Evolutionary conservation across 2,797 vertebrate genomes (phyloP).

Genomic region (Ispidina lecontei): DNA sequence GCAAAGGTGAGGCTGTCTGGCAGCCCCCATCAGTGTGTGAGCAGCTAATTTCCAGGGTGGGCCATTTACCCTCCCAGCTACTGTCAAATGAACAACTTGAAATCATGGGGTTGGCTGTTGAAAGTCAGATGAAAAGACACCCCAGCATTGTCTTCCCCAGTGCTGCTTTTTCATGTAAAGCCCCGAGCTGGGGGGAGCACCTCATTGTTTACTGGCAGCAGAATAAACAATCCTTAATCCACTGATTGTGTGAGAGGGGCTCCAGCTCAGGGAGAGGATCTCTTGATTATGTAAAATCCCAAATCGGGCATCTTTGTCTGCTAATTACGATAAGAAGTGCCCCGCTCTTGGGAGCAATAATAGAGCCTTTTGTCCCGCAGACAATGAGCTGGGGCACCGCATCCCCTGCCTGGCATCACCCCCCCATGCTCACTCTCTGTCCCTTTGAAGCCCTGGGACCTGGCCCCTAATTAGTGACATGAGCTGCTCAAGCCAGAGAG

Average conservation of each 20-base stretch:
- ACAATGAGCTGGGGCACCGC: background rate
- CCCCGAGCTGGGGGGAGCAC: background rate
- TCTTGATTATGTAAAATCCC: constrained; percentile 58
- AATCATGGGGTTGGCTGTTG: constrained; percentile 28
- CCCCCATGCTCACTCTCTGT: constrained; percentile 1
- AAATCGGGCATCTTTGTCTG: constrained; percentile 49
- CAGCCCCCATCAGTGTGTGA: background rate
- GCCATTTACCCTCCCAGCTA: background rate
- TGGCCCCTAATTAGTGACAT: constrained; percentile 26
- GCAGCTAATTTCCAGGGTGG: constrained; percentile 41
- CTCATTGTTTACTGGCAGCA: constrained; percentile 61
- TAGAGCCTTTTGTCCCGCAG: constrained; percentile 26
- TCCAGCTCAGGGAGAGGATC: constrained; percentile 7
- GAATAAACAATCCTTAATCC: constrained; percentile 72
- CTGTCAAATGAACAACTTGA: constrained; percentile 51
- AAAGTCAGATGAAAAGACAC: constrained; percentile 41
- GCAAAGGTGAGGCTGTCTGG: constrained; percentile 2
- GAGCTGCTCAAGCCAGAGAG: background rate
- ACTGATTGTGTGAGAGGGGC: constrained; percentile 45
- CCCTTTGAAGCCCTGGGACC: constrained; percentile 16
- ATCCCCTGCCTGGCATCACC: constrained; percentile 16
- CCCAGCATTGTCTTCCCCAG: background rate
- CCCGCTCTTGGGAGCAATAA: background rate
- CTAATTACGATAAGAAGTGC: constrained; percentile 52
- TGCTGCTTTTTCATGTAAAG: constrained; percentile 50